Evolutionary conservation across 1,140 invertebrate species (phyloP), one percentile per base, ranked within the genome.

Genomic region (Bactericera cockerelli): DNA sequence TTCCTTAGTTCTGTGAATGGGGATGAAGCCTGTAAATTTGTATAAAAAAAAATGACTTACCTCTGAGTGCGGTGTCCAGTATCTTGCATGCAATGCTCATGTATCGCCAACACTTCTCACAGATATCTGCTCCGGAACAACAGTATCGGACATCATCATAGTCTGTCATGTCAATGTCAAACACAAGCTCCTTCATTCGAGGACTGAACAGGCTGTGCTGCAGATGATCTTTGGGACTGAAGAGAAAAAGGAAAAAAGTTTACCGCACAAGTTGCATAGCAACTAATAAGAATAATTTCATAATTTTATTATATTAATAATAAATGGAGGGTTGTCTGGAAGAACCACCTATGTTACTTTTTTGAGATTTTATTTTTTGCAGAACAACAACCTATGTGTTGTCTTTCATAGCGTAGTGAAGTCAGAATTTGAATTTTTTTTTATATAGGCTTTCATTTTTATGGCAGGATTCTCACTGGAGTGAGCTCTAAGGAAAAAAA

Each of bases 81-180:
- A 98, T 85, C 76, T 90, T 87, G 62, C 92, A 85, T 59, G 94
- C 96, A 63, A 99, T 76, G 13, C 81, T 78, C 88, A 99, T 96
- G 67, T 94, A 92, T 66, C 90, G 92, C 97, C 97, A 99, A 72
- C 97, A 99, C 71, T 93, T 95, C 0, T 69, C 71, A 71, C 95
- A 98, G 19, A 98, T 86, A 66, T 83, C 85, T 10, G 92, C 84
- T 38, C 87, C 92, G 55, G 80, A 81, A 67, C 90, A 93, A 72
- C 94, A 98, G 55, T 79, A 88, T 70, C 96, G 76, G 1, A 99
- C 83, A 69, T 96, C 91, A 79, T 99, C 95, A 75, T 99, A 99
- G 76, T 99, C 97, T 55, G 95, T 98, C 79, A 99, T 89, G 79
- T 99, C 96, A 68, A 99, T 99, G 83, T 99, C 97, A 77, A 99